These are phyloP conservation scores for Bagarius yarrelli DNA, from an alignment of 2,113 vertebrate genomes.

Conservation along the genomic window DNA sequence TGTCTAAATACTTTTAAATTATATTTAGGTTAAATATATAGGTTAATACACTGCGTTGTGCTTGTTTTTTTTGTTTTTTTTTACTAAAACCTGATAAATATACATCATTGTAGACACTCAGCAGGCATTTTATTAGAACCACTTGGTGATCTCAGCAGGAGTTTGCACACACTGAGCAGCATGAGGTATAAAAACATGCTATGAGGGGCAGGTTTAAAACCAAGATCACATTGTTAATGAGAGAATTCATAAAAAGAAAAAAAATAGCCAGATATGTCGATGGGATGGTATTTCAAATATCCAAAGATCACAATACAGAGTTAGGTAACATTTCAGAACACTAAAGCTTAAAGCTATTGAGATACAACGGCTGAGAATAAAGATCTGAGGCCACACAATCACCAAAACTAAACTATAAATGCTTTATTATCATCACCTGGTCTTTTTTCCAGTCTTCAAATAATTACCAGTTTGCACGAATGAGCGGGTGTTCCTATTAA, in stretches of 20 bases:
- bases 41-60: neutral
- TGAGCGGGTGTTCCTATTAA: neutral
- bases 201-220: neutral
- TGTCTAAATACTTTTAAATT: too few species aligned
- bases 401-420: neutral
- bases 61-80: neutral
- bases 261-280: neutral
- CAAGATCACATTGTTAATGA: neutral
- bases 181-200: neutral
- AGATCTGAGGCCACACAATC: neutral
- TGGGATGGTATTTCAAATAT: neutral
- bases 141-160: neutral
- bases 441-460: neutral
- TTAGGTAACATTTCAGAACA: neutral
- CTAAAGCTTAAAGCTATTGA: neutral
- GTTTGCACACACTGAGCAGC: neutral
- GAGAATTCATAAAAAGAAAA: neutral
- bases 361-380: neutral
- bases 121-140: neutral
- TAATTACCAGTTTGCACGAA: neutral
- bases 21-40: too few species aligned
- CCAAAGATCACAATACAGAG: neutral
- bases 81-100: neutral
- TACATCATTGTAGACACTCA: neutral
- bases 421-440: neutral